phyloP scores from a whole-genome alignment of 2,113 vertebrate species.

The Ondatra zibethicus region DNA sequence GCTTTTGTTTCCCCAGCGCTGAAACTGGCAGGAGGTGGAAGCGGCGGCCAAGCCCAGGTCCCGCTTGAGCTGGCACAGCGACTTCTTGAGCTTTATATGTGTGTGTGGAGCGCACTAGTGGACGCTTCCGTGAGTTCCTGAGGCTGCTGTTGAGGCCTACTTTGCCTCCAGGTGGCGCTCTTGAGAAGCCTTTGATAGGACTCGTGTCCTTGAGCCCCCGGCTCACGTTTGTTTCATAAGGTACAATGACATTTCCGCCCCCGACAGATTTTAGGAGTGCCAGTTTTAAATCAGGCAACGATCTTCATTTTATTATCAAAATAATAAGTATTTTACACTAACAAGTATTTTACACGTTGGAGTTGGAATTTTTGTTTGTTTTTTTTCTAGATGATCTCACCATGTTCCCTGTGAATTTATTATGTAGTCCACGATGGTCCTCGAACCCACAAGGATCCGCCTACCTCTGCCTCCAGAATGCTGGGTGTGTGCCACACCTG shows the following conservation, averaged over 20 bases:
- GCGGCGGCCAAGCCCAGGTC: no score
- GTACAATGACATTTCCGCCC: not conserved
- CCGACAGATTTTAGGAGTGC: not conserved
- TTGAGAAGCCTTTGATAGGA: not conserved
- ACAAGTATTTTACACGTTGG: not conserved
- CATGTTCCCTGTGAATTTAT: not conserved
- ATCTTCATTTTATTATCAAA: not conserved
- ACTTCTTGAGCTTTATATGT: not conserved
- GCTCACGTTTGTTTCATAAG: not conserved
- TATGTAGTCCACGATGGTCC: not conserved
- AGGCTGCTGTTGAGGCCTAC: not conserved
- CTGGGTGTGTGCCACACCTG: not conserved
- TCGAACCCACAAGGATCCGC: not conserved
- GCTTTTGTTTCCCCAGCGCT: not conserved
- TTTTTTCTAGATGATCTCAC: not conserved
- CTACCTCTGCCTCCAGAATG: not conserved
- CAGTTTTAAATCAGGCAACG: not conserved
- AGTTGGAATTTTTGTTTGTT: not conserved
- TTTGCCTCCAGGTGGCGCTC: slow-evolving; percentile 49
- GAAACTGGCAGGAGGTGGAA: not conserved
- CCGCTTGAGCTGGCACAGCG: not conserved
- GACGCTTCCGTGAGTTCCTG: not conserved
- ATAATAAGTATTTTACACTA: not conserved
- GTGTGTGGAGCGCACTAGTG: not conserved
- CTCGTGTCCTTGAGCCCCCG: rapidly evolving